Base-by-base conservation (phyloP, 2,888 invertebrate species). In the Drosophila maculinotata region DNA sequence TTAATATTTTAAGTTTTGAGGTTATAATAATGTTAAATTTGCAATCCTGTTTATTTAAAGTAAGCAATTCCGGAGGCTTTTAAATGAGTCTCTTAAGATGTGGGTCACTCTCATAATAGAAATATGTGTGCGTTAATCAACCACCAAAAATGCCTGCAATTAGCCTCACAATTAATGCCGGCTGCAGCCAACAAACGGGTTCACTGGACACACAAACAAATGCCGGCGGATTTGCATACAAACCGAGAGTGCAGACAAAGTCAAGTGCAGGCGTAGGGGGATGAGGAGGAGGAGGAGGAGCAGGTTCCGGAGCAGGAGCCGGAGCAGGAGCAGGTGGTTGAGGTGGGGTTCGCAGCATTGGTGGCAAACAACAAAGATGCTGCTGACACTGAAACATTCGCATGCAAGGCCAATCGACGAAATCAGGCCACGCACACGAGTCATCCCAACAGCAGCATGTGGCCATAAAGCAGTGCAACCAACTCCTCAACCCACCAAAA, bases 341-440 rank as follows among this genome's bases (percentile, higher is more conserved):
- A 14, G 33, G 25, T 42, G 35, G 52, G n/a, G 5, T 57, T 35
- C 23, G 51, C 14, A 26, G 25, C 41, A 57, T 44, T 31, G 62
- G 64, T 47, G 69, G 44, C 56, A 68, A 49, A 53, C 67, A 74
- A 54, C 75, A 65, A 71, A 76, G 74, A 75, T 75, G 71, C 76
- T 66, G 76, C 72, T 86, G 84, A 79, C 84, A 83, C 79, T 82
- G 82, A 77, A 79, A 79, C 65, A 65, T 69, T 63, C 69, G 76
- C 69, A 70, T 62, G 63, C 79, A 87, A 84, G 82, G 85, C 82
- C 82, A 85, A 87, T 78, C 79, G 70, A 70, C 76, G 63, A 84
- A 84, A 84, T 77, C 79, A 86, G 83, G 83, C 86, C 84, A 84
- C 87, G 86, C 84, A 83, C 77, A 80, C 84, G 69, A 58, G 65